These are phyloP conservation scores for Naja naja DNA, from an alignment of 2,113 vertebrate species.

Conservation along the genomic window DNA sequence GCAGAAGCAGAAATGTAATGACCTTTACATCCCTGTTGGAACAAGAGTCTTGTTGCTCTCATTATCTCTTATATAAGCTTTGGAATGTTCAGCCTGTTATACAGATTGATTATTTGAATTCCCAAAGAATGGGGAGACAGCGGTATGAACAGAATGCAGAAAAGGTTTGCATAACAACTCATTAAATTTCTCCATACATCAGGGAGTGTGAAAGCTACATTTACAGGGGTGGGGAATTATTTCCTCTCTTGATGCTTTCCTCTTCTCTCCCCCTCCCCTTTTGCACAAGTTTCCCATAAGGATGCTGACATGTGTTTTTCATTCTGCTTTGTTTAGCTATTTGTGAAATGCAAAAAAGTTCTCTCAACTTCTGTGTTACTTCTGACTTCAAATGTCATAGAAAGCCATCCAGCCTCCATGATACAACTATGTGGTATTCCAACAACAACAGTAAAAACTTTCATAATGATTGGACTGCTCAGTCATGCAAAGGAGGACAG, in stretches of 20 bases:
- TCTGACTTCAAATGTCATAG: neutral
- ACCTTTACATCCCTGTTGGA: neutral
- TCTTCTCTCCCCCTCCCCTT: neutral
- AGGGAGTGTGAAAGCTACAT: neutral
- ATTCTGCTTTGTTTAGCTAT: neutral
- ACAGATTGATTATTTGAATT: conserved; percentile 4
- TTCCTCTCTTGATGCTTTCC: neutral
- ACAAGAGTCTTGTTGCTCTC: neutral
- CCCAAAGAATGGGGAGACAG: neutral
- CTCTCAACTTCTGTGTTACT: neutral
- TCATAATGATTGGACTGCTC: neutral
- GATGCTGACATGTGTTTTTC: neutral
- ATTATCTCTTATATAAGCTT: conserved; percentile 13
- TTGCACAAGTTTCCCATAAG: neutral
- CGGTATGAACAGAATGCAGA: conserved; percentile 28
- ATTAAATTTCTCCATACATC: conserved; percentile 9
- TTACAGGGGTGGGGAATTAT: neutral
- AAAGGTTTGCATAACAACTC: conserved; percentile 8
- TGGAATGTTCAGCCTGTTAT: conserved; percentile 9
- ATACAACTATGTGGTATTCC: neutral
- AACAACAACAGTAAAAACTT: neutral
- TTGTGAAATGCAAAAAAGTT: conserved; percentile 6
- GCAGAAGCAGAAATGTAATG: neutral
- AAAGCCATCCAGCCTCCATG: neutral
- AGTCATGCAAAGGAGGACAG: neutral